Evolutionary conservation across 2,113 vertebrate species (phyloP), one percentile per base, ranked within the genome.

Genomic region (Pseudois nayaur): DNA sequence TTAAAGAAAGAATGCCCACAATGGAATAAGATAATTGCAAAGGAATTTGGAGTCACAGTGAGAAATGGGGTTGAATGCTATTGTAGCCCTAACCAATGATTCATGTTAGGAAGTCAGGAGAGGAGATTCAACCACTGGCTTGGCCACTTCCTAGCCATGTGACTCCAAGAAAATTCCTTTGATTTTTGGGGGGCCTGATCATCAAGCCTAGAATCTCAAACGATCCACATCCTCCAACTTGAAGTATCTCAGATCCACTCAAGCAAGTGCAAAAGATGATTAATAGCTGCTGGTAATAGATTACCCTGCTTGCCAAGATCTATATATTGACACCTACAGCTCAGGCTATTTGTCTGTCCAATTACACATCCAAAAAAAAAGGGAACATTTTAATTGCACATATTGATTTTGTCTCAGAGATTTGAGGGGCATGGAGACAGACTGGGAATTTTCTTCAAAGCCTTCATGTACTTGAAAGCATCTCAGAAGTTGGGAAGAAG

Each of bases 321-420:
- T 29, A 33, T 6, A 10, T 23, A n/a, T n/a, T 0, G 67, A 54
- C 48, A 25, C 1, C 3, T 0, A 15, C 0, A 6, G 81, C 71
- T 36, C 71, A 8, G 54, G 67, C 81, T 12, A 27, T 27, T 54
- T 25, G 21, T 50, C 57, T 50, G 45, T 19, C 12, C 54, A 50
- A 12, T 8, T 33, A 27, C 11, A n/a, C 4, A 12, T 55, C 29
- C 10, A 21, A 19, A 31, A 29, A 21, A 55, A 64, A 36, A 4
- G 19, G 45, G 54, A 25, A 48, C 45, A 25, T 25, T 62, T 15
- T 79, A 48, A 55, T 48, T 50, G 64, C 27, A 54, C 14, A 0
- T 25, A 57, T 79, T 23, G 92, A 60, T 36, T 48, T 6, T 14
- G 12, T 45, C 67, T 78, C 76, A 36, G 33, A 64, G 79, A 33